phyloP scores from a whole-genome alignment of 2,113 vertebrate genomes.

The Trogon melanurus region DNA sequence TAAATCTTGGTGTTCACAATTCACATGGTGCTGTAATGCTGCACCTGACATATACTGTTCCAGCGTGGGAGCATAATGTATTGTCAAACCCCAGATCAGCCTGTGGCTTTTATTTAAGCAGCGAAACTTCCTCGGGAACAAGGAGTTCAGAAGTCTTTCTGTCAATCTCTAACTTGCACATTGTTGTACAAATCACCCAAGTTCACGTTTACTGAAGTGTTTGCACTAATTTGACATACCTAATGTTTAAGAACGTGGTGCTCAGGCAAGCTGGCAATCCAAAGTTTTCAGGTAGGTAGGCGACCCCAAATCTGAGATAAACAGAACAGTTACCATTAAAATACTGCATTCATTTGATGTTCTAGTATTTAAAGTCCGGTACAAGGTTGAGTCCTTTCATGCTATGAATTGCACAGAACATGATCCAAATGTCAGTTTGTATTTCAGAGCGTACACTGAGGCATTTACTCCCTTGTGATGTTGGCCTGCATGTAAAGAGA shows the following conservation, averaged over 20 bases:
- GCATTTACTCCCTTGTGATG: not conserved
- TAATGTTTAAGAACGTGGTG: not conserved
- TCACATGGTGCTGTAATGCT: not conserved
- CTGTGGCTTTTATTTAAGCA: not conserved
- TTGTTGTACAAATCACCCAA: not conserved
- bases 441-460: not conserved
- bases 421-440: slow-evolving; percentile 12
- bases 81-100: not conserved
- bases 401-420: not conserved
- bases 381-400: not conserved
- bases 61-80: not conserved
- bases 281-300: not conserved
- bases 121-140: not conserved
- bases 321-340: not conserved
- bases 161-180: not conserved
- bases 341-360: not conserved
- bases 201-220: not conserved
- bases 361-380: not conserved
- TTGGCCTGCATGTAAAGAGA: not conserved
- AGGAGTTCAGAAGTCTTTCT: not conserved
- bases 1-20: not conserved
- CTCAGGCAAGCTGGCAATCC: not conserved
- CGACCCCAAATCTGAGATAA: not conserved
- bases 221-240: not conserved
- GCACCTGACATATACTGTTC: rapidly evolving